These are phyloP conservation scores for Zygogramma bicolorata DNA, from an alignment of 2,888 invertebrate species.

Conservation along the genomic window DNA sequence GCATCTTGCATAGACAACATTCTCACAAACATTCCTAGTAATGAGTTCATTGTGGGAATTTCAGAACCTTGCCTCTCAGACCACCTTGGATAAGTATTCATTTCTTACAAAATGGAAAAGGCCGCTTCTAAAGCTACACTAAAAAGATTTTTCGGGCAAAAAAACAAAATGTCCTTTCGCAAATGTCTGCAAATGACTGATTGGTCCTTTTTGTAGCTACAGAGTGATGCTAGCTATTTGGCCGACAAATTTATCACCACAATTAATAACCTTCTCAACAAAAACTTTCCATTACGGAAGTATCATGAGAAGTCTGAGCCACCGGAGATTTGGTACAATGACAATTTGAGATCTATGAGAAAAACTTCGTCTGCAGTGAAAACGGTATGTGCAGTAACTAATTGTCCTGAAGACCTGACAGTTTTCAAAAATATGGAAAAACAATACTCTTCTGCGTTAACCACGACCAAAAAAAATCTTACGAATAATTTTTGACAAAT, in stretches of 20 bases:
- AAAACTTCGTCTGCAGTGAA: not conserved
- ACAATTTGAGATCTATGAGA: too few species aligned
- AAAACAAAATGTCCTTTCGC: not conserved
- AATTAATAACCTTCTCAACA: not conserved
- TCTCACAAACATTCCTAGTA: too few species aligned
- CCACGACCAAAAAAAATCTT: not conserved
- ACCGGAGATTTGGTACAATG: not conserved
- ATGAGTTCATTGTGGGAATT: too few species aligned
- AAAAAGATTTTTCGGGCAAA: not conserved
- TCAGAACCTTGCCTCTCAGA: too few species aligned
- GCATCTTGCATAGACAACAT: too few species aligned
- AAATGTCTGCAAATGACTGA: not conserved
- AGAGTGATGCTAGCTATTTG: not conserved
- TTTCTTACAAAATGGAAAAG: not conserved
- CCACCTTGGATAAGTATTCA: not conserved
- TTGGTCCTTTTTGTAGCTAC: not conserved
- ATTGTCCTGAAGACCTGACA: not conserved
- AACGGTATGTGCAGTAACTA: too few species aligned
- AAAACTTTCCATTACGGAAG: not conserved
- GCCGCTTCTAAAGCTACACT: not conserved
- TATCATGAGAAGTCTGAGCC: not conserved
- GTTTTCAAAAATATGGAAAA: not conserved
- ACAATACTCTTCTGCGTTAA: too few species aligned
- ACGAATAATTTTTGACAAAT: not conserved
- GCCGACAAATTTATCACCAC: not conserved